Evolutionary conservation across 1,140 invertebrate species (phyloP), one percentile per base, ranked within the genome.

Genomic region (Papilio polytes): DNA sequence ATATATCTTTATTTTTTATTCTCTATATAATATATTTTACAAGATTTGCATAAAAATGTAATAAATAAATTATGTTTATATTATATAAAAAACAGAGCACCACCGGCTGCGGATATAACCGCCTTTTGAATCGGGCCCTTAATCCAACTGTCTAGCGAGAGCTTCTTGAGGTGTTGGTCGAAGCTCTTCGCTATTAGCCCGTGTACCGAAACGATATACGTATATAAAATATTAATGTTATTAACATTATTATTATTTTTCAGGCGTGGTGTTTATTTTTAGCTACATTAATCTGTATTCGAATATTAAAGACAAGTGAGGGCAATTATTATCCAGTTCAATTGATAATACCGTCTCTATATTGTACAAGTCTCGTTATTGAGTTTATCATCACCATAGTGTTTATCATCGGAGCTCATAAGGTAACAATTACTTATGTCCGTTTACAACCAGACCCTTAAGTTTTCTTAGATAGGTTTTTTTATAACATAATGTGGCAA

Each of bases 401-500:
- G 36, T 73, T 73, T n/a, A n/a, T 73, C 12, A 44, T 73, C 18
- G 70, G 70, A 41, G 70, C 70, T 18, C 70, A 73, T 73, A 73
- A 73, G 70, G 70, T 73, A 73, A 73, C 4, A 4, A 41, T 41
- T 41, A 41, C 36, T 41, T 6, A 7, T 3, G 36, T 8, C 36
- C 36, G 36, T 41, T 36, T 41, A 41, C 36, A 41, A 26, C 36
- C 20, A 31, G 12, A 26, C 9, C 20, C n/a, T 59, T 1, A 20
- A 48, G 46, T 15, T 15, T 48, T 48, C 6, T 41, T 8, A 41
- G 36, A 41, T 8, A 41, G 73, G 59, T 77, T 78, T 63, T 63
- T 77, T 66, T 83, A 84, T 4, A 74, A 83, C 82, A 85, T 85
- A 84, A 76, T 1, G 26, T 26, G 26, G 26, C 26, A 26, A 26